These are phyloP conservation scores for Uloborus plumipes DNA, from an alignment of 2,888 invertebrate genomes.

Conservation along the genomic window DNA sequence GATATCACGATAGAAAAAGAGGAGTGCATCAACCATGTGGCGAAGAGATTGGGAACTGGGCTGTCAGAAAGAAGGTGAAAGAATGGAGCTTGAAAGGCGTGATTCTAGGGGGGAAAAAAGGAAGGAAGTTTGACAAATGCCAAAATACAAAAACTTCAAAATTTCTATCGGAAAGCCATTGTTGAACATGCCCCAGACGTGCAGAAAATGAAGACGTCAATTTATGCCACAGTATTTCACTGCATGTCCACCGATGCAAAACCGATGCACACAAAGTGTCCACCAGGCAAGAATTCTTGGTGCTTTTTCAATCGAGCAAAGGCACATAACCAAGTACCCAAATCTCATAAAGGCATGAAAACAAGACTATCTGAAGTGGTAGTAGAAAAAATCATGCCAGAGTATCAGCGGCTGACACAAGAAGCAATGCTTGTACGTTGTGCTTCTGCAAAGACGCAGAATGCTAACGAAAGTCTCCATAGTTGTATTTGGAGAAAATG, in stretches of 20 bases:
- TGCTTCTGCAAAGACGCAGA: background rate
- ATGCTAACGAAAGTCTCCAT: constrained; percentile 22
- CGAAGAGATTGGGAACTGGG: constrained; percentile 27
- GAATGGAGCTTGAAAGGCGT: constrained; percentile 12
- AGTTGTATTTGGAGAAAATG: constrained; percentile 20
- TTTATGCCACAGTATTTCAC: constrained; percentile 4
- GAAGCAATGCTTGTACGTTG: constrained; percentile 5
- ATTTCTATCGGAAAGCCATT: constrained; percentile 3
- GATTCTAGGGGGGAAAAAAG: constrained; percentile 13
- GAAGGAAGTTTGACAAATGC: constrained; percentile 16
- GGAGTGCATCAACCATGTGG: constrained; percentile 29
- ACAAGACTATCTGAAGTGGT: background rate
- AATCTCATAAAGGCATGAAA: background rate
- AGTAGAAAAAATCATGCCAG: constrained; percentile 1
- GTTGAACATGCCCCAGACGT: background rate
- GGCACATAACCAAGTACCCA: background rate
- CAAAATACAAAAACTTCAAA: constrained; percentile 3
- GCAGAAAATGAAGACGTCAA: background rate
- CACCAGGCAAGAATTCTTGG: constrained; percentile 6
- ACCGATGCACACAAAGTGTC: constrained; percentile 14
- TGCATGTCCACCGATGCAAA: constrained; percentile 7
- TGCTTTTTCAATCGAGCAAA: constrained; percentile 6
- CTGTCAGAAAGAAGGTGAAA: constrained; percentile 14
- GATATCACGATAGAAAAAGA: constrained; percentile 12
- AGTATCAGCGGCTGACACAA: background rate